Evolutionary conservation across 2,888 invertebrate species (phyloP).

Genomic region (Chelonus formosanus): DNA sequence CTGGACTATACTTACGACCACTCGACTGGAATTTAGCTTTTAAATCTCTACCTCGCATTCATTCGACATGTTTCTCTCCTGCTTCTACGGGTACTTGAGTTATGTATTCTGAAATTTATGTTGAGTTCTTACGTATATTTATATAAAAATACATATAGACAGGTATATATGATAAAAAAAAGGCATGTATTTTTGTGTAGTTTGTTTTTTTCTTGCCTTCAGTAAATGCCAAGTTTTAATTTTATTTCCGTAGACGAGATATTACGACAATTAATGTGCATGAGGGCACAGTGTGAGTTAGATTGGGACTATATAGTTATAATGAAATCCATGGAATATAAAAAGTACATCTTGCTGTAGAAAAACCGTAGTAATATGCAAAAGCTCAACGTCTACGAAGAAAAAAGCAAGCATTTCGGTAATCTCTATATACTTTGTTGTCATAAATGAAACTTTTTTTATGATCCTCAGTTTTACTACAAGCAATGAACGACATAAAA

Average conservation of each 20-base stretch:
- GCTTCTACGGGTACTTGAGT: neutral
- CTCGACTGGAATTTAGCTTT: slow-evolving; percentile 24
- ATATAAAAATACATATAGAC: neutral
- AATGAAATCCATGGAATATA: too few species aligned
- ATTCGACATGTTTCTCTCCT: neutral
- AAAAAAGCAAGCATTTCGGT: neutral
- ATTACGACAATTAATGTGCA: slow-evolving; percentile 5
- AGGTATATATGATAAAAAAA: neutral
- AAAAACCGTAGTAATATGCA: neutral
- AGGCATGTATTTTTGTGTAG: neutral
- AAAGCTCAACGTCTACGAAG: neutral
- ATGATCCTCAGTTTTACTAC: neutral
- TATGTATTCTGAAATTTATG: slow-evolving; percentile 4
- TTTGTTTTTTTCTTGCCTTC: neutral
- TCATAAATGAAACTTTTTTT: slow-evolving; percentile 10
- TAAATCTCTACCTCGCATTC: slow-evolving; percentile 24
- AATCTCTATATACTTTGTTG: slow-evolving; percentile 9
- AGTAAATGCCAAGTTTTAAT: neutral
- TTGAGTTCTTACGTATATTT: neutral
- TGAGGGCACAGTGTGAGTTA: neutral
- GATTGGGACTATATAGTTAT: too few species aligned
- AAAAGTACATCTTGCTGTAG: neutral
- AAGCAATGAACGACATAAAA: too few species aligned
- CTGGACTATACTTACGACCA: slow-evolving; percentile 7
- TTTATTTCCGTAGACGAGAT: neutral